A percentile compares a stretch with the other conserved stretches of the same genome.
phyloP scores from a whole-genome alignment of 2,888 invertebrate species.

The Volucella zonaria region DNA sequence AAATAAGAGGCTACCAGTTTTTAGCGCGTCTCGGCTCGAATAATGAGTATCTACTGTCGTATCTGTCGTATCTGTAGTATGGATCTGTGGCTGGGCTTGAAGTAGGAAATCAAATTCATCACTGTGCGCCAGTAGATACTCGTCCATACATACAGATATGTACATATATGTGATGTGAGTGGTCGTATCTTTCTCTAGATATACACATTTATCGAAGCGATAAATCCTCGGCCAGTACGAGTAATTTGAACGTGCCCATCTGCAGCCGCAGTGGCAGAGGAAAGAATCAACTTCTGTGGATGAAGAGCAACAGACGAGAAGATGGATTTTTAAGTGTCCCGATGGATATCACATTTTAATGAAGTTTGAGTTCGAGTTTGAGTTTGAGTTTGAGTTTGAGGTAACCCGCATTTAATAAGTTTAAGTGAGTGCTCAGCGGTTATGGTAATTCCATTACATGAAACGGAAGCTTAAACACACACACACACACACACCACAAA shows the following conservation, averaged over 20 bases:
- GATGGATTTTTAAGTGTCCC: constrained; percentile 49
- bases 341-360: constrained; percentile 70
- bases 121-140: constrained; percentile 8
- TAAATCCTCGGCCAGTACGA: constrained; percentile 68
- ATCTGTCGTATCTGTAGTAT: not conserved
- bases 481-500: not conserved
- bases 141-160: not conserved
- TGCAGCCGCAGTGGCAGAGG: constrained; percentile 25
- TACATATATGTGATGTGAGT: constrained; percentile 20
- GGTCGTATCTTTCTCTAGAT: constrained; percentile 43
- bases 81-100: not conserved
- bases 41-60: constrained; percentile 55
- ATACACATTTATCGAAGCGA: constrained; percentile 68
- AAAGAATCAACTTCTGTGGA: not conserved
- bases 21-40: constrained; percentile 68
- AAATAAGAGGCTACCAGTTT: constrained; percentile 74
- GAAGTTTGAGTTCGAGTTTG: constrained; percentile 51
- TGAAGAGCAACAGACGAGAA: not conserved
- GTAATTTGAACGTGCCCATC: constrained; percentile 70
- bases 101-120: constrained; percentile 61
- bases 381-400: constrained; percentile 1
- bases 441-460: constrained; percentile 47
- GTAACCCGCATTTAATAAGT: constrained; percentile 50
- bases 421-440: constrained; percentile 54
- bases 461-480: constrained; percentile 41